Evolutionary conservation across 2,113 vertebrate genomes (phyloP), one percentile per base, ranked within the genome.

Genomic region (Paratilapia polleni): DNA sequence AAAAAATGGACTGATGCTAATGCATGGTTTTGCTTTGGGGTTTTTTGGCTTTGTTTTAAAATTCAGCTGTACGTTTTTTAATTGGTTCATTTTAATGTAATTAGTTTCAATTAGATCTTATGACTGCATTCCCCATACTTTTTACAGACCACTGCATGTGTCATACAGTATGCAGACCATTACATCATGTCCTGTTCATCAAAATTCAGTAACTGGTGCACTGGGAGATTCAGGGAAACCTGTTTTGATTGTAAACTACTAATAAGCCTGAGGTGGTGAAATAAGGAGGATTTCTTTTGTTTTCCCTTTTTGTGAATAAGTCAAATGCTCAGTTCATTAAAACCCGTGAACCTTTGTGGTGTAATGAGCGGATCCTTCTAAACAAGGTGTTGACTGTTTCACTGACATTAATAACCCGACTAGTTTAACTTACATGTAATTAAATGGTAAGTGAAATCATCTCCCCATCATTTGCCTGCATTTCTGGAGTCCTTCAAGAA

Each of bases 371-470:
- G 9, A 56, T 61, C 43, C 34, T 77, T 36, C 17, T 19, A 54
- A 74, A 36, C 47, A 58, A 7, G 22, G 19, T 19, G 34, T 31
- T 47, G 43, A 47, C 9, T 43, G 20, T 15, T 66, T 24, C 66
- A 36, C 11, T 61, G 13, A 38, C 26, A 31, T 14, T 38, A 56
- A 68, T 76, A 43, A 68, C 70, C 58, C 6, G 17, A 49, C 38
- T 49, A 82, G 43, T 80, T 84, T 12, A 86, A 93, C 88, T 93
- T 85, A 91, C 91, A 6, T 87, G 82, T 63, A 34, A 76, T 80
- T 78, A 92, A 85, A 61, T 58, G 58, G 62, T 49, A 26, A 80
- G 38, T 81, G 41, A 85, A 79, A 78, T 87, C 57, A 87, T 7
- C 60, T 80, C 9, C 54, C 70, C 81, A 20, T 78, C 20, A n/a